Conservation (phyloP, 1,140 invertebrate species). For the Goniozus legneri region DNA sequence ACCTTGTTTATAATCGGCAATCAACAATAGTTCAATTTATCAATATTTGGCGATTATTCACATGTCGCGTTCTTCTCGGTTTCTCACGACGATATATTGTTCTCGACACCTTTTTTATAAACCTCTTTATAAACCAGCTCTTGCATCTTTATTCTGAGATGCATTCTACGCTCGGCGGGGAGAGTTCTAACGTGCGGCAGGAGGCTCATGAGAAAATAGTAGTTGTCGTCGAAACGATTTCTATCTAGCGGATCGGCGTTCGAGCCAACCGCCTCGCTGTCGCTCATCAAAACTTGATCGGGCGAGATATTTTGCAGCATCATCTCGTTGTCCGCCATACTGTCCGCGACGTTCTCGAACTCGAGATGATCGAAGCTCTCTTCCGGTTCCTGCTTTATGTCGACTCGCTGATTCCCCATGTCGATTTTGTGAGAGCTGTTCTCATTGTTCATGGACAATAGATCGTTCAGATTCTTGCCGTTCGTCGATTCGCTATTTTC, state of each 20-base stretch:
- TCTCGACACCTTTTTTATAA: constrained; percentile 40
- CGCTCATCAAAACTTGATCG: constrained; percentile 43
- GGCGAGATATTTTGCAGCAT: constrained; percentile 48
- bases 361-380: constrained; percentile 40
- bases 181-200: constrained; percentile 45
- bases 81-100: too few relatives aligned
- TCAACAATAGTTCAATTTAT: too few relatives aligned
- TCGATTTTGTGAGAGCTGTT: constrained; percentile 26
- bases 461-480: constrained; percentile 25
- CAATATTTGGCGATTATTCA: too few relatives aligned
- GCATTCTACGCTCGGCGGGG: constrained; percentile 43
- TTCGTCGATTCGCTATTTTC: constrained; percentile 13
- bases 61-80: too few relatives aligned
- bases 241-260: constrained; percentile 33
- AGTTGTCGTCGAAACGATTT: constrained; percentile 45
- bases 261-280: constrained; percentile 31
- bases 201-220: constrained; percentile 50
- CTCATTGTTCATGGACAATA: constrained; percentile 22
- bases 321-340: constrained; percentile 40
- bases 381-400: constrained; percentile 43
- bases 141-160: constrained; percentile 50
- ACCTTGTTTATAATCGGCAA: too few relatives aligned
- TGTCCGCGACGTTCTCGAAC: constrained; percentile 36
- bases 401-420: constrained; percentile 18
- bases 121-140: constrained; percentile 50